Evolutionary conservation across 2,888 invertebrate species (phyloP).

Genomic region (Xestoiulus laeticollis): DNA sequence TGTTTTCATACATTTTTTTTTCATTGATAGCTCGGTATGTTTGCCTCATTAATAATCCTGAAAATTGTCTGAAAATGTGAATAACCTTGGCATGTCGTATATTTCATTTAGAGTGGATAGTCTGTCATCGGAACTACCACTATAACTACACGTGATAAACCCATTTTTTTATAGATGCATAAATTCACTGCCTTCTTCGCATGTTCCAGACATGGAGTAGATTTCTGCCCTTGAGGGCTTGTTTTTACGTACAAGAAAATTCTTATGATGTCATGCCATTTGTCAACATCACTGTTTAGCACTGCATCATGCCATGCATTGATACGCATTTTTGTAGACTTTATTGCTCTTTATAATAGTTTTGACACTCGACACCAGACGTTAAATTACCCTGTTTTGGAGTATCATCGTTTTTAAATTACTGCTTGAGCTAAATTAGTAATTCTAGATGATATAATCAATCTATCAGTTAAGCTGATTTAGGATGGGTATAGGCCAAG

Average conservation of each 20-base stretch:
- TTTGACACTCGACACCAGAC: background rate
- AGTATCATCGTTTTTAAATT: background rate
- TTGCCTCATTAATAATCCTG: background rate
- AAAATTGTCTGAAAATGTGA: background rate
- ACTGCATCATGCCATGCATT: background rate
- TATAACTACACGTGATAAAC: background rate
- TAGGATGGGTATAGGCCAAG: constrained; percentile 10
- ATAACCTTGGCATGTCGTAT: background rate
- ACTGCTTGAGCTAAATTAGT: background rate
- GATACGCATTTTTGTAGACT: background rate
- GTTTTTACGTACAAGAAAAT: background rate
- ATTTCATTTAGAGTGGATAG: background rate
- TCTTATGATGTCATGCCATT: background rate
- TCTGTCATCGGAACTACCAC: background rate
- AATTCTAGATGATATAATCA: background rate
- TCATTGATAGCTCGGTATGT: background rate
- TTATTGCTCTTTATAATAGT: background rate
- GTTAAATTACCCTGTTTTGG: background rate
- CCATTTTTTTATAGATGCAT: background rate
- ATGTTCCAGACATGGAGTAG: background rate
- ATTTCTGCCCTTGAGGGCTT: background rate
- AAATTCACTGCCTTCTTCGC: background rate
- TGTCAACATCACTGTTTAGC: background rate
- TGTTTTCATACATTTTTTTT: background rate
- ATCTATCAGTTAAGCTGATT: background rate